Evolutionary conservation across 2,888 invertebrate genomes (phyloP).

Genomic region (Apamea anceps): DNA sequence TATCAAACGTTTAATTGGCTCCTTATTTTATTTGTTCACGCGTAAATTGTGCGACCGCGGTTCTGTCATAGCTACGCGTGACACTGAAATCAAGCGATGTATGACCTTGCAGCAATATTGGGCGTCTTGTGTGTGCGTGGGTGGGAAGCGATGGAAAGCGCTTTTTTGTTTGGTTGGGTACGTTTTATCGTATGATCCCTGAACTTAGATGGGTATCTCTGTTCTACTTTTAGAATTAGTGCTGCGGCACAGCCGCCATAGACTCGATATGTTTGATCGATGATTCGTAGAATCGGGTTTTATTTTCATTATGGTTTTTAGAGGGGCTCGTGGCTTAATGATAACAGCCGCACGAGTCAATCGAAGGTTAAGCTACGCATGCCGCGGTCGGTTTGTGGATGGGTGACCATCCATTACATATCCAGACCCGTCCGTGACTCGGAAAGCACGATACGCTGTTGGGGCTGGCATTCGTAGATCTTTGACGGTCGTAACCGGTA

Average conservation of each 20-base stretch:
- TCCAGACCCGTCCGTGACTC: too few species aligned
- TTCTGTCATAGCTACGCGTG: constrained; percentile 52
- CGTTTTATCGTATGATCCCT: constrained; percentile 74
- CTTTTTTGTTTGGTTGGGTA: constrained; percentile 66
- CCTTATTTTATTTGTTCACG: constrained; percentile 47
- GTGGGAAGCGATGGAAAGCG: constrained; percentile 65
- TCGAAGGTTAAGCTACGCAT: neutral
- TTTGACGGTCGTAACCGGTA: neutral
- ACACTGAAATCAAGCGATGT: constrained; percentile 68
- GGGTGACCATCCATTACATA: neutral
- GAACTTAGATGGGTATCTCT: constrained; percentile 66
- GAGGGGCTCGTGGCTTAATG: too few species aligned
- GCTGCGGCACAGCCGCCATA: constrained; percentile 16
- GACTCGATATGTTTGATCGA: constrained; percentile 26
- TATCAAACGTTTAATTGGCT: constrained; percentile 39
- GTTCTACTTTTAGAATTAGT: constrained; percentile 59
- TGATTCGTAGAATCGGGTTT: neutral
- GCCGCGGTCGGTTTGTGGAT: neutral
- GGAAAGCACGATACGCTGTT: neutral
- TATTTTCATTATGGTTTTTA: neutral
- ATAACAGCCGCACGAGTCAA: neutral
- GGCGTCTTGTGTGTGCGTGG: constrained; percentile 60
- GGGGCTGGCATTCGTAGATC: neutral
- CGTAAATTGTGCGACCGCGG: constrained; percentile 27
- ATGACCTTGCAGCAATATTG: constrained; percentile 68